Evolutionary conservation across 2,797 vertebrate species (phyloP), one percentile per base, ranked within the genome.

Genomic region (Knipowitschia caucasica): DNA sequence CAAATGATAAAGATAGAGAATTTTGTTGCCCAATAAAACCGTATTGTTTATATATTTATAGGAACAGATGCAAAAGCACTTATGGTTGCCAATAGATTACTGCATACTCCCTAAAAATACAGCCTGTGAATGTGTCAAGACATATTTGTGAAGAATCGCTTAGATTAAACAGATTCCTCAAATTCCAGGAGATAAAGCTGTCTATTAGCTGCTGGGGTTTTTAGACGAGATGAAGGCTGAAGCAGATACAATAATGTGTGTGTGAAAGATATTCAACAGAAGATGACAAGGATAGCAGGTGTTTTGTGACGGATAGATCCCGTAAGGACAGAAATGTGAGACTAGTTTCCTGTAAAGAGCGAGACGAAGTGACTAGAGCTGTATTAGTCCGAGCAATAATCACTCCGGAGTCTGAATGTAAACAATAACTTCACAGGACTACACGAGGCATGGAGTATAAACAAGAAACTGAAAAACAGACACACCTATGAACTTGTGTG

Each of bases 111-210:
- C 36, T 39, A 11, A 21, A 8, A 10, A 38, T 17, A 9, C 15
- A 18, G 5, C 3, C n/a, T 25, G 40, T 4, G 7, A 24, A 6
- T 43, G 12, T 43, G 21, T 14, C 11, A 20, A 21, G 11, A 31
- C 5, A 21, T 14, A 33, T 29, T 20, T 20, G 8, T 29, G 44
- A 29, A 20, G 11, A 30, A 20, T 18, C 12, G 4, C n/a, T 60
- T 52, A 25, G 52, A 56, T 75, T 60, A 73, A 39, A 58, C 15
- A 57, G 62, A 79, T 75, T 78, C 65, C 58, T 43, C 23, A 70
- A 60, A 85, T 74, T 69, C 71, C 81, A 35, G 33, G 18, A 56
- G 65, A 71, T 66, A 70, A 66, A 52, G 50, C 56, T 4, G 52
- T 64, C 55, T 66, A 31, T 59, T 45, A 46, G 39, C 43, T 31